Evolutionary conservation across 2,113 vertebrate species (phyloP), one percentile per base, ranked within the genome.

Genomic region (Hucho hucho): DNA sequence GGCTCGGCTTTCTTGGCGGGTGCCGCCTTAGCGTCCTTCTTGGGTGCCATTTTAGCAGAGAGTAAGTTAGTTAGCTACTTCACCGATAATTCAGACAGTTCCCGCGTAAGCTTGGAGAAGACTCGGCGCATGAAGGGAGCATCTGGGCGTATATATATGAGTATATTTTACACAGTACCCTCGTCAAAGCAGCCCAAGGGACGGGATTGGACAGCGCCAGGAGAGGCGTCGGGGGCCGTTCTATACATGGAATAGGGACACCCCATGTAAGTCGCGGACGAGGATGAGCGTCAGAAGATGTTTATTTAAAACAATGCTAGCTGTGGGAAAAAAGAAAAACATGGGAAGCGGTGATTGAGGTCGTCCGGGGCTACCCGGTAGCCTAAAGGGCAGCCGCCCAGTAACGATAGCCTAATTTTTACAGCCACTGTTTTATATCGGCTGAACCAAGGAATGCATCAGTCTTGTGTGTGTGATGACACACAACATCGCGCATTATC

Each of bases 1-100:
- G 92, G 91, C 64, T 92, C 93, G 29, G 92, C 86, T 86, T 92
- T 92, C 89, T 93, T 90, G 83, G 79, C 89, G 56, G 91, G 84
- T 4, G 75, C 87, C 87, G 75, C 87, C 87, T 92, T 94, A 77
- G 81, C 79, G 86, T 94, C 93, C 89, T 94, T 94, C 89, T 94
- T 94, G 49, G 93, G 93, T 92, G 93, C 93, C 93, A 94, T 94
- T 84, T 75, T 61, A 79, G 73, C 18, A 73, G 76, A 63, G 22
- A 66, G 47, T 47, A 46, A 46, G 22, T 83, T 80, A 37, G 84
- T 64, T 74, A 79, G 69, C 64, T 86, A 89, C 87, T 89, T 83
- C 78, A 80, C 32, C 49, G 53, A 29, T 13, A 22, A 47, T 76
- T 74, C 73, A 84, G 83, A 85, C 81, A 86, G 87, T 74, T 86